phyloP scores from a whole-genome alignment of 2,113 vertebrate genomes.

The Saccopteryx leptura region DNA sequence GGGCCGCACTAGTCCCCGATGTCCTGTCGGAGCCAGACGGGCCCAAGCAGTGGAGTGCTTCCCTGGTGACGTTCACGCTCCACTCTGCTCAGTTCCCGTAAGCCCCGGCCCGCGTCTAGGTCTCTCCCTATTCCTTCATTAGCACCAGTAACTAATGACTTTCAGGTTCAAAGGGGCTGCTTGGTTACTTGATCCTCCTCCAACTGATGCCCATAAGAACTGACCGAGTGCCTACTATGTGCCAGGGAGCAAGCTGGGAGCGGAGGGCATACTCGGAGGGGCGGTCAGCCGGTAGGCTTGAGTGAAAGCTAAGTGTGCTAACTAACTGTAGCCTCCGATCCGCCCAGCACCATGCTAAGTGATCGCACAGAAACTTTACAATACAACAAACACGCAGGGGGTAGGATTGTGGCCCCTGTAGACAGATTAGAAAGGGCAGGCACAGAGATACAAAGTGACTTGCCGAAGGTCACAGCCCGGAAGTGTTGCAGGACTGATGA shows the following conservation, averaged over 20 bases:
- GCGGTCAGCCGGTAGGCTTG: not conserved
- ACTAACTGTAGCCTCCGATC: not conserved
- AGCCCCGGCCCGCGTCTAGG: not conserved
- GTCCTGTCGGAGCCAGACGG: not conserved
- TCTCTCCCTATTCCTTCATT: not conserved
- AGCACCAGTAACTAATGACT: rapidly evolving
- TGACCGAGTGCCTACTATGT: not conserved
- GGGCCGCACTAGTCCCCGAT: not conserved
- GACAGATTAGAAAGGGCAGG: not conserved
- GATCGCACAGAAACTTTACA: not conserved
- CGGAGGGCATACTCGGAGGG: not conserved
- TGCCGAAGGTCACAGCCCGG: not conserved
- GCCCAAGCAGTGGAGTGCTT: not conserved
- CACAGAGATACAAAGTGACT: not conserved
- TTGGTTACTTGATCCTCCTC: not conserved
- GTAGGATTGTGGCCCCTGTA: not conserved
- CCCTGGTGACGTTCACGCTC: rapidly evolving
- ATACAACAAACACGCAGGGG: not conserved
- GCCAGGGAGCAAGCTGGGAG: not conserved
- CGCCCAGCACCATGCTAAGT: rapidly evolving
- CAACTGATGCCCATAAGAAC: not conserved
- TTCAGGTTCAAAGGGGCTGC: not conserved
- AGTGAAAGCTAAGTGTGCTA: not conserved
- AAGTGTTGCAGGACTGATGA: not conserved
- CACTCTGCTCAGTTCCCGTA: not conserved